Conservation (phyloP, 2,113 vertebrate species). For the Rousettus leschenaultii region DNA sequence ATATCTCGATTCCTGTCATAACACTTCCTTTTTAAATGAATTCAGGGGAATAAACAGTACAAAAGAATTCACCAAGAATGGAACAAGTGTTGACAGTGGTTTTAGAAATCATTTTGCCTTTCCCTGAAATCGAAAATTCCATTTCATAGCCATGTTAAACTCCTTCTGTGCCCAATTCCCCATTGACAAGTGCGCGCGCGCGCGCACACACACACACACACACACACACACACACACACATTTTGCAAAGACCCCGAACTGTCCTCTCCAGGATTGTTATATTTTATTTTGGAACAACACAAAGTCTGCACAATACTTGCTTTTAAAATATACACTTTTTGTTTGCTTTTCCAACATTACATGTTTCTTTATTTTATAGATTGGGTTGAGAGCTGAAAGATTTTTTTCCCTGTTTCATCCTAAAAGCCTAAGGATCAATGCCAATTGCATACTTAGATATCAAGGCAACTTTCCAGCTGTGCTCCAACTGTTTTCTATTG, state of each 20-base stretch:
- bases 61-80: background rate
- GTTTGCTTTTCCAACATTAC: background rate
- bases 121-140: constrained; percentile 36
- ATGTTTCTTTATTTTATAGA: constrained; percentile 11
- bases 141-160: background rate
- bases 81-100: background rate
- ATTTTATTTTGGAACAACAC: background rate
- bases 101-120: constrained; percentile 45
- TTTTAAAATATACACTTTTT: background rate
- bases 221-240: background rate
- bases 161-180: background rate
- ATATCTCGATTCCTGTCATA: background rate
- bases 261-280: background rate
- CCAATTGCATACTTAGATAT: constrained; percentile 21
- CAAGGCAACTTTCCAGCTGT: constrained; percentile 49
- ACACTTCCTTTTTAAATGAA: constrained; percentile 17
- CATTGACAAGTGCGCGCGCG: background rate
- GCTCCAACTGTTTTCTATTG: constrained; percentile 20
- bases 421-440: constrained; percentile 50
- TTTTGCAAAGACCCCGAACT: background rate
- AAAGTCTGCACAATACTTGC: background rate
- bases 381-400: background rate
- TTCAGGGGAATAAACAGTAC: background rate
- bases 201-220: no score
- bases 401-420: background rate